Base-by-base conservation (phyloP, 2,797 vertebrate genomes). In the Leptoclinus maculatus region DNA sequence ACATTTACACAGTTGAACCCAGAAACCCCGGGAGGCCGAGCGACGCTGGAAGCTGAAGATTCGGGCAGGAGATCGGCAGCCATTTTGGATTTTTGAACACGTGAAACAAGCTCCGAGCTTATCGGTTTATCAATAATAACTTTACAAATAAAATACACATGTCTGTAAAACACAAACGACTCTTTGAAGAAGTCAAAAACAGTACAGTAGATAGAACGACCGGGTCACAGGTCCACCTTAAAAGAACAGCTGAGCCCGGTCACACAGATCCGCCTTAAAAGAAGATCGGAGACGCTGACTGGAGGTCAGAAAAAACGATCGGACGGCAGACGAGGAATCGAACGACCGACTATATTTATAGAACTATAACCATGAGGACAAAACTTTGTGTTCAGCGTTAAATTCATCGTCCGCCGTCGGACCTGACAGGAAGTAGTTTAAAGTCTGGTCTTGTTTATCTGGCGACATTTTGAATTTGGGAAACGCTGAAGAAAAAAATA, bases 1-100 rank as follows among this genome's bases (percentile, higher is more conserved):
- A 95, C 89, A 95, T 95, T 92, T 94, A 95, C 85, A 82, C 78
- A 80, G 78, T 71, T 47, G 19, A 23, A 74, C 80, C 83, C 66
- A 72, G 65, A 75, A 17, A 23, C 1, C 53, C 49, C 47, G 17
- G 54, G 71, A 71, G 63, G 60, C 64, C 1, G 54, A 51, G 47
- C 54, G 21, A 7, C 43, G 64, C 81, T 17, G 64, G 49, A 77
- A 19, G 72, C 71, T 43, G 39, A 57, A 71, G 64, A 27, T 11
- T 17, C 49, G 25, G 60, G 34, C 69, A 23, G 45, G 57, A 71
- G 27, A 68, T 57, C 58, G 64, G 71, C 74, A 57, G 59, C 51
- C 8, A 23, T 62, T 34, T 74, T 53, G 80, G 68, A 80, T 54
- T 34, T 34, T 34, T 34, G 68, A 71, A 74, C 19, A 74, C 38